phyloP scores from a whole-genome alignment of 2,797 vertebrate genomes.

The Poeciliopsis paucimaculata region DNA sequence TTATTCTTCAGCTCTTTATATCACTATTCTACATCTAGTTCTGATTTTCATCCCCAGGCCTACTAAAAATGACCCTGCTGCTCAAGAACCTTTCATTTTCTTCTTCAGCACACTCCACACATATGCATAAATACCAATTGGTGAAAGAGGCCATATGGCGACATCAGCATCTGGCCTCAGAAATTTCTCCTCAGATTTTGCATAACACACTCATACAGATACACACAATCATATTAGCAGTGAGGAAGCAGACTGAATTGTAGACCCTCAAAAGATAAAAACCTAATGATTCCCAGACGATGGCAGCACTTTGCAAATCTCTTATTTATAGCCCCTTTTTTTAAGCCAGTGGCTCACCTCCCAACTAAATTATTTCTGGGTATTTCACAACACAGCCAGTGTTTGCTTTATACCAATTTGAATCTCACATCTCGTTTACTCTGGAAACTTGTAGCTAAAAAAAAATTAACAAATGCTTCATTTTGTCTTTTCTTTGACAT shows the following conservation, averaged over 20 bases:
- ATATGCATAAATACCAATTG: conserved; percentile 51
- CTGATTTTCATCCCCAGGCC: conserved; percentile 4
- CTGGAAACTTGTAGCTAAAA: conserved; percentile 14
- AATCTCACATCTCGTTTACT: conserved; percentile 19
- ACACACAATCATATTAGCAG: conserved; percentile 7
- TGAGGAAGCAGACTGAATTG: conserved; percentile 7
- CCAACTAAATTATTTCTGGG: conserved; percentile 41
- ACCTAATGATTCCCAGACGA: conserved; percentile 20
- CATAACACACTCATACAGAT: conserved; percentile 50
- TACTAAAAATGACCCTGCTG: conserved; percentile 25
- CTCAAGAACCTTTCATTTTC: conserved; percentile 24
- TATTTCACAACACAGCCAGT: conserved; percentile 30
- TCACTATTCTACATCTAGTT: background rate
- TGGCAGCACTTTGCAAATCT: conserved; percentile 28
- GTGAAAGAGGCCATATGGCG: conserved; percentile 72
- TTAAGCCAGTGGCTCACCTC: conserved; percentile 17
- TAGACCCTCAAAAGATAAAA: conserved; percentile 33
- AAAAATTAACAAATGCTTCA: background rate
- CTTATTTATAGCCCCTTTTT: conserved; percentile 37
- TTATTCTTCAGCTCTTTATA: background rate
- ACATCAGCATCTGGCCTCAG: conserved; percentile 64
- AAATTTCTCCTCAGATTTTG: conserved; percentile 67
- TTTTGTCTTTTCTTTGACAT: conserved; percentile 19
- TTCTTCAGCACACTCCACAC: conserved; percentile 17
- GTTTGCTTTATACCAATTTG: conserved; percentile 27